Evolutionary conservation across 2,888 invertebrate species (phyloP), one percentile per base, ranked within the genome.

Genomic region (Gortyna flavago): DNA sequence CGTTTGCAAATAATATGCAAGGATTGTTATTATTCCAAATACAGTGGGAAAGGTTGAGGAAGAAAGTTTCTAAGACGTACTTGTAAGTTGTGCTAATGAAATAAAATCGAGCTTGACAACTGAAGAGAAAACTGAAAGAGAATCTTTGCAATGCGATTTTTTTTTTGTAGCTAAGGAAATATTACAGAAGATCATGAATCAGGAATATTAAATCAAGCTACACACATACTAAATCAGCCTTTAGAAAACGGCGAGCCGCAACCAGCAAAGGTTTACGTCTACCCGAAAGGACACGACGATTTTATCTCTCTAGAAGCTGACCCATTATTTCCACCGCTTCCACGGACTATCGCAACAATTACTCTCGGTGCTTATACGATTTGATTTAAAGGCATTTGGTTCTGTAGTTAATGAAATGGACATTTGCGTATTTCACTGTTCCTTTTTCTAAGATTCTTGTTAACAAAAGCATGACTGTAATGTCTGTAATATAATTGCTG

Each of bases 1-100:
- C 88, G 89, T 92, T 92, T 90, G 93, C 92, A 94, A 95, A 95
- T 83, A 83, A 83, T 95, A 94, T 95, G 95, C 94, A 94, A 92
- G 92, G 91, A 91, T 87, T 92, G 91, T 92, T 92, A 92, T 84
- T 93, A 92, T 90, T 91, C 88, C 88, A 91, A 91, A 93, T 92
- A 92, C 89, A 89, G 89, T 85, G 83, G 83, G 83, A 81, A 80
- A 89, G 84, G 85, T 91, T 89, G 89, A 91, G 89, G 67, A 82
- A 91, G 89, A 88, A 90, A 88, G 85, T 89, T 87, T 81, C 85
- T 85, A 85, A 85, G 70, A 85, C 35, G 62, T 66, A 48, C 21
- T 83, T 70, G 74, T 84, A 75, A 81, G 86, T 80, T 80, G 72
- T 71, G 64, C 9, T 41, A 54, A 62, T 61, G 59, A 72, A 79